Conservation (phyloP, 2,797 vertebrate genomes). For the Streptopelia turtur region DNA sequence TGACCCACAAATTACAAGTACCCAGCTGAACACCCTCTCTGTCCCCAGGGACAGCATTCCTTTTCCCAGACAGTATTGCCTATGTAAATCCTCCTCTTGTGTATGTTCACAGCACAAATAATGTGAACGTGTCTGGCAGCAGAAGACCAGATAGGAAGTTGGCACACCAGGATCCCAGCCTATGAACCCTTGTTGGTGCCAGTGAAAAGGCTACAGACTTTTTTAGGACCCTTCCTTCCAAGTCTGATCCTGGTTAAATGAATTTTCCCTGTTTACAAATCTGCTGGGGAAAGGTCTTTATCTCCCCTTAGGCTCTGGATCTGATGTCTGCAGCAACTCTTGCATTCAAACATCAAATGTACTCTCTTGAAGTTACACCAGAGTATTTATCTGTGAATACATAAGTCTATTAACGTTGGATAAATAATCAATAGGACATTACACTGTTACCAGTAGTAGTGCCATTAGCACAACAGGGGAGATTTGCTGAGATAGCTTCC, state of each 20-base stretch:
- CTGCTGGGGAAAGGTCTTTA: neutral
- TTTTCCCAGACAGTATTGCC: neutral
- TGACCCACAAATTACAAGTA: neutral
- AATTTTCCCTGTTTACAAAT: neutral
- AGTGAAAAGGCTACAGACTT: neutral
- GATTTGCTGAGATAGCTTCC: neutral
- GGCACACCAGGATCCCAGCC: neutral
- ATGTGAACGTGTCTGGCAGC: neutral
- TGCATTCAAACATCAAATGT: neutral
- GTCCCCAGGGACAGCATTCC: neutral
- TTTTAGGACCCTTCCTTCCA: neutral
- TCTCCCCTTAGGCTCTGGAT: neutral
- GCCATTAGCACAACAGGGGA: conserved; percentile 13
- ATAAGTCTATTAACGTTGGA: neutral
- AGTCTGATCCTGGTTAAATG: neutral
- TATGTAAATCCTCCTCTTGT: neutral
- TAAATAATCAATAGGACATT: conserved; percentile 40
- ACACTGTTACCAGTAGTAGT: neutral
- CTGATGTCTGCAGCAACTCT: neutral
- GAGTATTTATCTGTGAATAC: neutral
- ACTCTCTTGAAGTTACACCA: neutral
- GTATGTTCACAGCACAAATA: neutral
- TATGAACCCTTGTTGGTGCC: neutral
- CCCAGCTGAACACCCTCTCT: neutral
- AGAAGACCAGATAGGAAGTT: neutral